phyloP scores from a whole-genome alignment of 1,140 invertebrate genomes.

The Eufriesea mexicana region DNA sequence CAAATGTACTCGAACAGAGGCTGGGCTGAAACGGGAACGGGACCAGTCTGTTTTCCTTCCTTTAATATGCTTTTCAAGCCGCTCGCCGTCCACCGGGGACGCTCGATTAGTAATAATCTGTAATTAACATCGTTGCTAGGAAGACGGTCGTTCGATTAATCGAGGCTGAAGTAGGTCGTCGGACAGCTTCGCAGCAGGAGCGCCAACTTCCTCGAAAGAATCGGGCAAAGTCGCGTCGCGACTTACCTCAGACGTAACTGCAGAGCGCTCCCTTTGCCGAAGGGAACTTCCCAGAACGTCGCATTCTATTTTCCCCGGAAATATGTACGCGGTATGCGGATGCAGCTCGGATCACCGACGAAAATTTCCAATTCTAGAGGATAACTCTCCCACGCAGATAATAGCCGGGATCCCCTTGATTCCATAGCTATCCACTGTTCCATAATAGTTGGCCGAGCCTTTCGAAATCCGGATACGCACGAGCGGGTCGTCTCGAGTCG shows the following conservation, averaged over 20 bases:
- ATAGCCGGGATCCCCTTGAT: neutral
- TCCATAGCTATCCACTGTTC: neutral
- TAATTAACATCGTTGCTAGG: constrained; percentile 21
- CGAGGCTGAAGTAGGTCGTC: constrained; percentile 7
- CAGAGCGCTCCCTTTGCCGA: too few relatives aligned
- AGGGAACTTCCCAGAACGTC: too few relatives aligned
- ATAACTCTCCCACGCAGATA: neutral
- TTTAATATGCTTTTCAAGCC: neutral
- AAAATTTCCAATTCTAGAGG: constrained; percentile 4
- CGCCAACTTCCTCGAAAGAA: neutral
- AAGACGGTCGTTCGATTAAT: constrained; percentile 46
- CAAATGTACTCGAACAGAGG: neutral
- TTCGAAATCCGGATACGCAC: neutral
- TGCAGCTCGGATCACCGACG: too few relatives aligned
- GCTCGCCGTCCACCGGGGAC: neutral
- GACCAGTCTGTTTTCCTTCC: neutral
- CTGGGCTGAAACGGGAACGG: neutral
- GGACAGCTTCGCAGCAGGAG: too few relatives aligned
- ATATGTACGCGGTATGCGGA: neutral
- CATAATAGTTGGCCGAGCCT: neutral
- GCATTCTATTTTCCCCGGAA: constrained; percentile 1
- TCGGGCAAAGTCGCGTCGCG: neutral
- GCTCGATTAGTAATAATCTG: constrained; percentile 25
- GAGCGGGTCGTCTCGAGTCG: neutral
- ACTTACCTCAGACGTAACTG: too few relatives aligned